Evolutionary conservation across 2,113 vertebrate genomes (phyloP).

Genomic region (Barnardius zonarius): DNA sequence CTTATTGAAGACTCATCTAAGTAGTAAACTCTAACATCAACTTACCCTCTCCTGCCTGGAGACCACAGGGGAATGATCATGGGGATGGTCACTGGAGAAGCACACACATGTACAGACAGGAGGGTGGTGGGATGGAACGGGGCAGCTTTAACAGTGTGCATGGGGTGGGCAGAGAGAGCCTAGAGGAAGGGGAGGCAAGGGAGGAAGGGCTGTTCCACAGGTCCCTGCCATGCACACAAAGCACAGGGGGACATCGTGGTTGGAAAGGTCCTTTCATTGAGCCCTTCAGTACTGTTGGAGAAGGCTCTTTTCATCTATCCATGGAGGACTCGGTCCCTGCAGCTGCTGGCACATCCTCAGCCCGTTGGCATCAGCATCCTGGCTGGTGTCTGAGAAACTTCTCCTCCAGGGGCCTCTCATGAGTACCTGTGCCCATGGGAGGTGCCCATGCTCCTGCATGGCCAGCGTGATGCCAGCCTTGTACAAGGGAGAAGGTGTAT

Average conservation of each 20-base stretch:
- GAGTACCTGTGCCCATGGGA: neutral
- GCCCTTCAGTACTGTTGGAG: neutral
- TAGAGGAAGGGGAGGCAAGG: neutral
- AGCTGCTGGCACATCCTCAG: neutral
- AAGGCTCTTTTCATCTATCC: neutral
- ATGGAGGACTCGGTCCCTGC: neutral
- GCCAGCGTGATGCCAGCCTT: neutral
- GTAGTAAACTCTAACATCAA: neutral
- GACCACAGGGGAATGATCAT: neutral
- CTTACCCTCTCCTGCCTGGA: neutral
- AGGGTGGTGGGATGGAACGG: neutral
- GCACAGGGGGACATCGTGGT: neutral
- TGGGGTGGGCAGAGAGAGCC: neutral
- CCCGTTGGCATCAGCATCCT: neutral
- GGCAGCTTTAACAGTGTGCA: fast-evolving
- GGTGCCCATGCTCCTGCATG: neutral
- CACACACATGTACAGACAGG: neutral
- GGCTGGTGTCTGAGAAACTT: neutral
- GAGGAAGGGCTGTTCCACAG: neutral
- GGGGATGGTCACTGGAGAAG: neutral
- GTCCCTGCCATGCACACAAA: neutral
- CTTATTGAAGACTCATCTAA: neutral
- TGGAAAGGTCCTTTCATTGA: neutral
- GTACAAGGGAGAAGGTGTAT: neutral
- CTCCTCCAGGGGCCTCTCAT: neutral